These are phyloP conservation scores for Drosophila mimica DNA, from an alignment of 2,888 invertebrate genomes.

Conservation along the genomic window DNA sequence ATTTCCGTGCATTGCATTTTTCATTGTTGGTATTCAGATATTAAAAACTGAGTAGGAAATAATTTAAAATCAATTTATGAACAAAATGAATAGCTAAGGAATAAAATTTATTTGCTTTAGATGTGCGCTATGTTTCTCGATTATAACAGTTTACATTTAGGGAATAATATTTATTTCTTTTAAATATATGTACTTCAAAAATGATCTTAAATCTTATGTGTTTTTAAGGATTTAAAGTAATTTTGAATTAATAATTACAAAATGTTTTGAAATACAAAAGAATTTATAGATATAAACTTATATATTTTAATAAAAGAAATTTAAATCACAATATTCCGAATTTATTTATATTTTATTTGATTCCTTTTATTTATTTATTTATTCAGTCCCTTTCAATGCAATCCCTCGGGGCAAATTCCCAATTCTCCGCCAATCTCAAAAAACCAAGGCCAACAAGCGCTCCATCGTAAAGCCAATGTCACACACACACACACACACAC, in stretches of 20 bases:
- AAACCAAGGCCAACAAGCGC: conserved; percentile 71
- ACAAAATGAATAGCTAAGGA: background rate
- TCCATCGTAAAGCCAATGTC: conserved; percentile 59
- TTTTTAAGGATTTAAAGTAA: background rate
- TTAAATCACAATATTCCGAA: background rate
- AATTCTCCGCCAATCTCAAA: conserved; percentile 25
- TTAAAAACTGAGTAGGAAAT: conserved; percentile 2
- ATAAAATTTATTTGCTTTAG: background rate
- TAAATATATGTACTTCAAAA: background rate
- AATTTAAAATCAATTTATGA: background rate
- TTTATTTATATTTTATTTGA: background rate
- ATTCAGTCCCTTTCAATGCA: background rate
- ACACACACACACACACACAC: conserved; percentile 35
- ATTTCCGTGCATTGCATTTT: conserved; percentile 17
- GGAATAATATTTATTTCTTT: background rate
- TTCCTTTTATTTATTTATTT: background rate
- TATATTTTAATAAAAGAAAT: background rate
- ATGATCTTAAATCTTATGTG: background rate
- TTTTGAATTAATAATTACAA: background rate
- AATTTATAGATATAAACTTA: background rate
- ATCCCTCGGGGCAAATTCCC: conserved; percentile 24
- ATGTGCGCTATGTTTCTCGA: background rate
- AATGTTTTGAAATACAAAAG: background rate
- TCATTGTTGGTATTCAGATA: background rate
- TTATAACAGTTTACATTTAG: background rate